Evolutionary conservation across 2,888 invertebrate genomes (phyloP).

Genomic region (Eupithecia centaureata): DNA sequence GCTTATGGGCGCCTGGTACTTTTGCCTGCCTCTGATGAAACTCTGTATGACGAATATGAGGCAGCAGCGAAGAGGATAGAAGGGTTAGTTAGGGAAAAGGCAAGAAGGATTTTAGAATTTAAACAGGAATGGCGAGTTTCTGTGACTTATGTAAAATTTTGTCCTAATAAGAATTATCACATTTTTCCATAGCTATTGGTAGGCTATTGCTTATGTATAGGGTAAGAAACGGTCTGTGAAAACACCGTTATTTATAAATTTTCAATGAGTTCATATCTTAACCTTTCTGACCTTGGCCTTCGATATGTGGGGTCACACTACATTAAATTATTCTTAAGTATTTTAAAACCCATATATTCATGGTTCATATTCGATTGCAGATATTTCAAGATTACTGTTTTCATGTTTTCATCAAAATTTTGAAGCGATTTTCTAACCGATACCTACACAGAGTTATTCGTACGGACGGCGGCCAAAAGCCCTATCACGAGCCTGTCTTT

Average conservation of each 20-base stretch:
- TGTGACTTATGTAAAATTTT: neutral
- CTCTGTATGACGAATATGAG: neutral
- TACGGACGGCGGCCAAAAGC: neutral
- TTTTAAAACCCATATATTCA: neutral
- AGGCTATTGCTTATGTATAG: constrained; percentile 21
- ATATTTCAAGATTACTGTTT: neutral
- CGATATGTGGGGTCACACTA: neutral
- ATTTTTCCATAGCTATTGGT: neutral
- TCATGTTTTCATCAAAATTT: neutral
- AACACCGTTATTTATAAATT: constrained; percentile 29
- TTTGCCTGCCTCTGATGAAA: constrained; percentile 10
- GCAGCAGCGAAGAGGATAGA: neutral
- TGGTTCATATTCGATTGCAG: neutral
- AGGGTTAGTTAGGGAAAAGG: neutral
- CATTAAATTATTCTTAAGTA: neutral
- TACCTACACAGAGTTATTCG: neutral
- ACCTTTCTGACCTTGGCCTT: constrained; percentile 1
- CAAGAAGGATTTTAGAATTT: neutral
- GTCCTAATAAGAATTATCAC: neutral
- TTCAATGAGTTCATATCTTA: constrained; percentile 12
- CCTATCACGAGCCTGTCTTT: constrained; percentile 12
- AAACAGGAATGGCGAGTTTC: neutral
- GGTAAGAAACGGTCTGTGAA: constrained; percentile 16
- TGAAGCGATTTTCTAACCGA: neutral
- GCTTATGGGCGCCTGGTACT: constrained; percentile 32